Evolutionary conservation across 1,140 invertebrate genomes (phyloP), one percentile per base, ranked within the genome.

Genomic region (Hyles vespertilio): DNA sequence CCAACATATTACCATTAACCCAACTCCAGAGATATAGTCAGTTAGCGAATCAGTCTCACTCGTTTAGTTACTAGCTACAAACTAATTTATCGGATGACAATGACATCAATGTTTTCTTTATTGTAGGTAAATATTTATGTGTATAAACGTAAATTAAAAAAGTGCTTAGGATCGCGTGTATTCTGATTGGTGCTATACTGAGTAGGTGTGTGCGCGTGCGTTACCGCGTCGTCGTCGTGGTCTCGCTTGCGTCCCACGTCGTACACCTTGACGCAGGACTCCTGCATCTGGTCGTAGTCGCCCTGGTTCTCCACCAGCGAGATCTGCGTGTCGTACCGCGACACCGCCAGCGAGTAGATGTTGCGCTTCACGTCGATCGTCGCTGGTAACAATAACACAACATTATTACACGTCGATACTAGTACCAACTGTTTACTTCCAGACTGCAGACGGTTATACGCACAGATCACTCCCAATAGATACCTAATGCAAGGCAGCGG

Each of bases 321-420:
- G 54, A 97, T 94, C 83, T 96, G 94, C 3, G 93, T 95, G 64
- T 95, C 95, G 79, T 91, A 93, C 59, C 91, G 91, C 62, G 95
- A 95, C 54, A 95, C 93, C 32, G 92, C 92, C 59, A 97, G 81
- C 75, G 94, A 93, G 74, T 93, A 95, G 79, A 94, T 95, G 74
- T 93, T 97, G 79, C 93, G 92, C 79, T 96, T 96, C 3, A 97
- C 94, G 89, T 98, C 97, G 63, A 96, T 94, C 0, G 97, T 98
- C 0, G 96, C 95, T 94, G 81, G 32, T 85, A 81, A 8, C 8
- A 40, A 40, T 5, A 40, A 40, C 36, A 40, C 8, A 40, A 40
- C 36, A 40, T 40, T 5, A 40, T 2, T 5, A 40, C 8, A 40
- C 3, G 8, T 2, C 22, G 22, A 22, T 22, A 2, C 22, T 22